phyloP scores from a whole-genome alignment of 2,113 vertebrate species.

The Pipa parva region DNA sequence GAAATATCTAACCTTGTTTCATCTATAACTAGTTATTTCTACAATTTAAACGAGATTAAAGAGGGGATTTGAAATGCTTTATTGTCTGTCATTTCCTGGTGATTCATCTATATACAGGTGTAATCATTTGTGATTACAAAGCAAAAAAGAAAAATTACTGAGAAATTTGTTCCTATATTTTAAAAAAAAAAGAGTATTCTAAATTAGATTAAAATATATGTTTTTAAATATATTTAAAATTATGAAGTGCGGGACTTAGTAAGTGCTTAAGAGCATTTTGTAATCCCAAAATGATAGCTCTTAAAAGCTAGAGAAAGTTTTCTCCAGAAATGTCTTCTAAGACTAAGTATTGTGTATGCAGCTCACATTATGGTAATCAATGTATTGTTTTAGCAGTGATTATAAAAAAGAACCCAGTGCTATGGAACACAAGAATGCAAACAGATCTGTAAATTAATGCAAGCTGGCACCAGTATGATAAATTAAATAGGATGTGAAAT shows the following conservation, averaged over 20 bases:
- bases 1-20: too few species aligned
- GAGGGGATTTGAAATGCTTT: too few species aligned
- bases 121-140: background rate
- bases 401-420: constrained; percentile 20
- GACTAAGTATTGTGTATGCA: background rate
- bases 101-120: too few species aligned
- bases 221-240: background rate
- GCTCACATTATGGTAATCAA: constrained; percentile 18
- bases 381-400: constrained; percentile 26
- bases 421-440: constrained; percentile 25
- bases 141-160: background rate
- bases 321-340: background rate
- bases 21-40: too few species aligned
- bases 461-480: constrained; percentile 38
- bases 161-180: background rate
- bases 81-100: too few species aligned
- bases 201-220: background rate
- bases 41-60: too few species aligned
- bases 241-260: too few species aligned
- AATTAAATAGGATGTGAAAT: constrained; percentile 41
- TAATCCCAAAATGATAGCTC: background rate
- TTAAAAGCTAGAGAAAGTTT: background rate
- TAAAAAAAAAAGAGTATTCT: background rate
- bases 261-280: background rate
- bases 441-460: constrained; percentile 38